Percentiles rank a stretch among this genome's conserved stretches.
Conservation (phyloP, 2,888 invertebrate genomes). For the Camptogramma bilineatum region DNA sequence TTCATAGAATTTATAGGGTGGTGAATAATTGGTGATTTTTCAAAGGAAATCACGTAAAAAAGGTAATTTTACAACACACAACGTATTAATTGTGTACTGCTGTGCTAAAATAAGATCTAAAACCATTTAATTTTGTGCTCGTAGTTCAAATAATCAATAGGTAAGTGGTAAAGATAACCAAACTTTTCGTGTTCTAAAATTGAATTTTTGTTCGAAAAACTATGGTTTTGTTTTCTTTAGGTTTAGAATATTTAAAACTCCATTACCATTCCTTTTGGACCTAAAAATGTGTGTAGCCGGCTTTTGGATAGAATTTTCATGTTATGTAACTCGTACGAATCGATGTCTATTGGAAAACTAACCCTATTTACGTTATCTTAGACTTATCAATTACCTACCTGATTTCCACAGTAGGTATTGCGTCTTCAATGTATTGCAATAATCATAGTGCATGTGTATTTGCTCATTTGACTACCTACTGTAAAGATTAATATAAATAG, state of each 20-base stretch:
- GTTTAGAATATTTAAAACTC: background rate
- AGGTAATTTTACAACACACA: constrained; percentile 26
- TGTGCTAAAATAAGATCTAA: constrained; percentile 13
- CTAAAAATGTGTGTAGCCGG: constrained; percentile 3
- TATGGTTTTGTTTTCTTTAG: constrained; percentile 32
- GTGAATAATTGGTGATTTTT: constrained; percentile 16
- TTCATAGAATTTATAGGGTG: constrained; percentile 16
- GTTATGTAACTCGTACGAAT: constrained; percentile 69
- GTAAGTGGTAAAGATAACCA: constrained; percentile 42
- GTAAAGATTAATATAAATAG: background rate
- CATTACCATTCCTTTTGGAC: background rate
- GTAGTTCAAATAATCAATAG: constrained; percentile 14
- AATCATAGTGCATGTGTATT: background rate
- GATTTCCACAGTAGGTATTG: constrained; percentile 4
- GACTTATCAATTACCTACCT: constrained; percentile 30
- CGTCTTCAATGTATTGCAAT: background rate
- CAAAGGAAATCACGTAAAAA: constrained; percentile 22
- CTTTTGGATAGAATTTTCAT: constrained; percentile 33
- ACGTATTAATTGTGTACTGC: constrained; percentile 6
- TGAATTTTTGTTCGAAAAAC: constrained; percentile 21
- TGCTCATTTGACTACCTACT: background rate
- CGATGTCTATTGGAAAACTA: constrained; percentile 54
- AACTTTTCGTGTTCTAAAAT: constrained; percentile 39
- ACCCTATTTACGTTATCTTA: constrained; percentile 49
- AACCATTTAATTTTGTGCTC: constrained; percentile 19